phyloP scores from a whole-genome alignment of 30 jellyfish, hydroid and myxozoan species.

The Hydra vulgaris region DNA sequence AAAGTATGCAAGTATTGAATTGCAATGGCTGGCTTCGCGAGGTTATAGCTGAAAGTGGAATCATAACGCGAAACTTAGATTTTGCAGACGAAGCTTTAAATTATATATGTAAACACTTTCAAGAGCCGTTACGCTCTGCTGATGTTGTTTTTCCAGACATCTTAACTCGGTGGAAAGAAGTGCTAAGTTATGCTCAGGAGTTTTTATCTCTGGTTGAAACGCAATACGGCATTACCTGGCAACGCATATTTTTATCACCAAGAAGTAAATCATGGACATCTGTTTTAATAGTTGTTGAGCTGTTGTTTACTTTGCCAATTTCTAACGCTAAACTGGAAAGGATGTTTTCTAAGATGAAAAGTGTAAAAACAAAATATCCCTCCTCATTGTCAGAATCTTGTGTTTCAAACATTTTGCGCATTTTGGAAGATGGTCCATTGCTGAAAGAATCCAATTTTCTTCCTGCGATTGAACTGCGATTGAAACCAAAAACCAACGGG shows the following conservation, averaged over 20 bases:
- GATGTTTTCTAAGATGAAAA: slow-evolving; percentile 12
- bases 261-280: too few species aligned
- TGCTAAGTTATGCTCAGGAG: too few species aligned
- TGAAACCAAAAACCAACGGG: background rate
- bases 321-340: slow-evolving; percentile 20
- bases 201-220: too few species aligned
- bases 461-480: background rate
- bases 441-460: background rate
- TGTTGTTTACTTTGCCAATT: slow-evolving; percentile 11
- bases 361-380: slow-evolving; percentile 1
- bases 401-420: background rate
- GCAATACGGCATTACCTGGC: too few species aligned
- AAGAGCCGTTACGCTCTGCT: background rate
- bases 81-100: slow-evolving; percentile 14
- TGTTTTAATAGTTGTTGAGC: too few species aligned
- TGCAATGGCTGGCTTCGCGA: slow-evolving; percentile 4
- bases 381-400: background rate
- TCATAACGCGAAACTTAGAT: background rate
- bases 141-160: background rate
- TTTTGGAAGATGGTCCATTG: slow-evolving; percentile 22
- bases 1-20: background rate
- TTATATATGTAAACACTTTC: background rate
- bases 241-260: too few species aligned
- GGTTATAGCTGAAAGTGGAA: background rate
- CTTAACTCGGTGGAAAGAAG: too few species aligned